Conservation (phyloP, 2,797 vertebrate genomes). For the Ctenopoma kingsleyae region DNA sequence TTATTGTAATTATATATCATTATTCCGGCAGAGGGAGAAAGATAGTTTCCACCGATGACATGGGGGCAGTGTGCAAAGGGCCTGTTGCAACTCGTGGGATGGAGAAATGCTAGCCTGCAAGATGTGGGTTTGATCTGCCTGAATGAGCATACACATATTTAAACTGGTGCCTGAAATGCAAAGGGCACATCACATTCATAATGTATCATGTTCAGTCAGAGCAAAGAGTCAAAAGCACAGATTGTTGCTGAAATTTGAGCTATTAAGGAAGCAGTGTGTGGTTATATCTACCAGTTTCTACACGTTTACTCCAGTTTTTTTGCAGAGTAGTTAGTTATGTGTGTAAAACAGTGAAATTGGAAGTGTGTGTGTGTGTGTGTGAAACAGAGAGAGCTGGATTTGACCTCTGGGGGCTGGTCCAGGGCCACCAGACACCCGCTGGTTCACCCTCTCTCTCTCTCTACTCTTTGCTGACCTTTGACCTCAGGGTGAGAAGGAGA, state of each 20-base stretch:
- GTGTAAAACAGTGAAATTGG: slow-evolving; percentile 1
- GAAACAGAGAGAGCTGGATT: slow-evolving; percentile 31
- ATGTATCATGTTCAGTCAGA: background rate
- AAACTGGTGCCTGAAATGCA: slow-evolving; percentile 34
- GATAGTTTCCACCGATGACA: slow-evolving; percentile 81
- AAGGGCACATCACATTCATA: background rate
- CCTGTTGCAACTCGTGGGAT: slow-evolving; percentile 78
- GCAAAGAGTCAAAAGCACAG: background rate
- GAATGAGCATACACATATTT: slow-evolving; percentile 48
- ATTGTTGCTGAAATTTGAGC: background rate
- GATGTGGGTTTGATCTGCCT: slow-evolving; percentile 70
- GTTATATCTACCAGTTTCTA: background rate
- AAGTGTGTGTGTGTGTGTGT: slow-evolving; percentile 16
- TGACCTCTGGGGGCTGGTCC: slow-evolving; percentile 69
- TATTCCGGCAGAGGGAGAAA: slow-evolving; percentile 75
- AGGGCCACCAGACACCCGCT: slow-evolving; percentile 76
- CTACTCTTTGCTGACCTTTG: slow-evolving; percentile 73
- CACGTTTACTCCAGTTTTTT: slow-evolving; percentile 6
- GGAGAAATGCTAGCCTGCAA: slow-evolving; percentile 62
- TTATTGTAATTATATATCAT: slow-evolving; percentile 86
- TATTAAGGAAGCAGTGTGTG: background rate
- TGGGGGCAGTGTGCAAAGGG: slow-evolving; percentile 68
- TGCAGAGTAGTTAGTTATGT: slow-evolving; percentile 1
- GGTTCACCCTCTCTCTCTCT: slow-evolving; percentile 71
- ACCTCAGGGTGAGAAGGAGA: slow-evolving; percentile 77